Conservation (phyloP, 2,797 vertebrate genomes). For the Siniperca undulata region DNA sequence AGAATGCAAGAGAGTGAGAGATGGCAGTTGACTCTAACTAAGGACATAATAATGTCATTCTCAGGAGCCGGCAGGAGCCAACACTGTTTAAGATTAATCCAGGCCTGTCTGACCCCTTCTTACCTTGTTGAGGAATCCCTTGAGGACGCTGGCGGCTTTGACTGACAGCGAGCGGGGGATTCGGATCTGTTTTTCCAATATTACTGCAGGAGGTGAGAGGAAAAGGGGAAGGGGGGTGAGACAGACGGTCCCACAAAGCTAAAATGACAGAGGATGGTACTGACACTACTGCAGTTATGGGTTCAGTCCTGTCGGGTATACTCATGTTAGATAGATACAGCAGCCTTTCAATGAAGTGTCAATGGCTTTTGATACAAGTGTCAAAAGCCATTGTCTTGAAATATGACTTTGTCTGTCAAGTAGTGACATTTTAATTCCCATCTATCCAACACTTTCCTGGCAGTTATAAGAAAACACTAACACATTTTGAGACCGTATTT, state of each 20-base stretch:
- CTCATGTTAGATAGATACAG: not conserved
- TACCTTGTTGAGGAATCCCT: slow-evolving; percentile 99
- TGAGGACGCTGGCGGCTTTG: slow-evolving; percentile 98
- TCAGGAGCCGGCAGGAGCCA: slow-evolving; percentile 22
- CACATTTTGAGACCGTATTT: slow-evolving; percentile 37
- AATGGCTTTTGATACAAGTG: not conserved
- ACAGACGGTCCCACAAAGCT: slow-evolving; percentile 9
- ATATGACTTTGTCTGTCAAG: slow-evolving; percentile 20
- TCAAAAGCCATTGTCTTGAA: not conserved
- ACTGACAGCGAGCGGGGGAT: slow-evolving; percentile 98
- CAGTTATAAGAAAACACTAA: slow-evolving; percentile 30
- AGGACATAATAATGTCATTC: slow-evolving; percentile 35
- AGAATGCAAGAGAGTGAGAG: slow-evolving; percentile 3
- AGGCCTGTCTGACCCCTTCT: slow-evolving; percentile 40
- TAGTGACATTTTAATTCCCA: slow-evolving; percentile 5
- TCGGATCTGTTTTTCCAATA: slow-evolving; percentile 99
- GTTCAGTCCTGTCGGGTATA: slow-evolving; percentile 5
- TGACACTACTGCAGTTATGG: slow-evolving; percentile 41
- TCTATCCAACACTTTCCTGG: slow-evolving; percentile 6
- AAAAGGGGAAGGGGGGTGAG: slow-evolving; percentile 21
- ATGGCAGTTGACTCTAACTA: not conserved
- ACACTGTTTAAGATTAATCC: slow-evolving; percentile 35
- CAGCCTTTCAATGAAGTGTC: slow-evolving; percentile 13
- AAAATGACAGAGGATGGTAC: slow-evolving; percentile 25
- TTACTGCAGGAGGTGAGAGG: slow-evolving; percentile 85